A percentile compares a stretch with the other conserved stretches of the same genome.
Evolutionary conservation across 2,888 invertebrate species (phyloP).

Genomic region (Drosophila fungiperda): DNA sequence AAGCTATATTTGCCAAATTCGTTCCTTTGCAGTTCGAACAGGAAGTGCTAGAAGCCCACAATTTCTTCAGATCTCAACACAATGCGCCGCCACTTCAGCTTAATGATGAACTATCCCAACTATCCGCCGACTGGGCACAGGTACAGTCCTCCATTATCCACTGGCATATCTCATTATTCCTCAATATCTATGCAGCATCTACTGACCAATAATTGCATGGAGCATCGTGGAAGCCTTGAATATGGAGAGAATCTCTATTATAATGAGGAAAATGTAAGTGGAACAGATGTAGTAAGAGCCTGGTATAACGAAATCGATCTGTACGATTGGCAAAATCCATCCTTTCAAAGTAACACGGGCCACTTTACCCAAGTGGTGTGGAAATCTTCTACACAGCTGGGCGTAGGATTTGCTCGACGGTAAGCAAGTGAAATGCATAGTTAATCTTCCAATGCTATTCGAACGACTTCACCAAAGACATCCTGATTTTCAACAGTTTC

Average conservation of each 20-base stretch:
- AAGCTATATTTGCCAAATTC: neutral
- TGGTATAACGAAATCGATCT: constrained; percentile 92
- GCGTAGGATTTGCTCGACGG: constrained; percentile 89
- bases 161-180: neutral
- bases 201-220: constrained; percentile 87
- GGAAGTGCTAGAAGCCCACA: constrained; percentile 91
- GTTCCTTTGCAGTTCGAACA: constrained; percentile 86
- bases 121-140: constrained; percentile 91
- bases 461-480: neutral
- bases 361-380: constrained; percentile 95
- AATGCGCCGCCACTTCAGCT: constrained; percentile 89
- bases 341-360: constrained; percentile 91
- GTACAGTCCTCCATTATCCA: constrained; percentile 38
- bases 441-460: neutral
- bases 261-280: no score
- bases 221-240: constrained; percentile 91
- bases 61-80: constrained; percentile 89
- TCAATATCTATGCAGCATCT: constrained; percentile 77
- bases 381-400: constrained; percentile 90
- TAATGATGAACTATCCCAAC: constrained; percentile 88
- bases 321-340: constrained; percentile 88
- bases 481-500: neutral
- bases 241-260: constrained; percentile 95
- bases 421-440: constrained; percentile 41
- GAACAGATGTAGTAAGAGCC: constrained; percentile 90